Evolutionary conservation across 2,113 vertebrate genomes (phyloP), one percentile per base, ranked within the genome.

Genomic region (Tragulus kanchil): DNA sequence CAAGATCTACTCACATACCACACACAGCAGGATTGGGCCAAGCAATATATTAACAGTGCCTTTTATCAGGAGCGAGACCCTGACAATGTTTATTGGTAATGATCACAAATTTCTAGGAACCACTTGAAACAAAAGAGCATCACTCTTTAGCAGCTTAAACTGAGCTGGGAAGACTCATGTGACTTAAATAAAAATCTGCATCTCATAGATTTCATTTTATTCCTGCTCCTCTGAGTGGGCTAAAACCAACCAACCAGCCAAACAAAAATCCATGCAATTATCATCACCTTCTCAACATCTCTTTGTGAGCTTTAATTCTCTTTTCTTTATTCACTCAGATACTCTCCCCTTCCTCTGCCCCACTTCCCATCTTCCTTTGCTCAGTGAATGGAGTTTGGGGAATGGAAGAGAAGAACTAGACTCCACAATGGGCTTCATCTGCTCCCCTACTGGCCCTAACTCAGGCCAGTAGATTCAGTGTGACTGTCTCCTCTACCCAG

Each of bases 71-170:
- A 89, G 25, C 19, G 36, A 95, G 75, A 9, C 12, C n/a, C 11
- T 85, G 77, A 48, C 94, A 94, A 54, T 45, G 91, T 15, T 85
- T 73, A 50, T 56, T 85, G 85, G 48, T 64, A 93, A 85, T 73
- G 17, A 17, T 8, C 11, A 75, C 16, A 67, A 28, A 87, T 23
- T 90, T 93, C 78, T 73, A 89, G 71, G 31, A 61, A 94, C 10
- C 13, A 36, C 61, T 36, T 56, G 56, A 84, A 90, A 50, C 52
- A 90, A 82, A 94, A 82, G 15, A 71, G 48, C 48, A 9, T 64
- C 13, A 84, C 23, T 58, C 25, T 65, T 11, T 56, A 36, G 82
- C 23, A 56, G 2, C 23, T 58, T 64, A 81, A 94, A 11, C 17
- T 15, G 3, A 48, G 21, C 8, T 71, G 82, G 45, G 13, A 28